phyloP scores from a whole-genome alignment of 2,797 vertebrate genomes.

The Siniperca undulata region DNA sequence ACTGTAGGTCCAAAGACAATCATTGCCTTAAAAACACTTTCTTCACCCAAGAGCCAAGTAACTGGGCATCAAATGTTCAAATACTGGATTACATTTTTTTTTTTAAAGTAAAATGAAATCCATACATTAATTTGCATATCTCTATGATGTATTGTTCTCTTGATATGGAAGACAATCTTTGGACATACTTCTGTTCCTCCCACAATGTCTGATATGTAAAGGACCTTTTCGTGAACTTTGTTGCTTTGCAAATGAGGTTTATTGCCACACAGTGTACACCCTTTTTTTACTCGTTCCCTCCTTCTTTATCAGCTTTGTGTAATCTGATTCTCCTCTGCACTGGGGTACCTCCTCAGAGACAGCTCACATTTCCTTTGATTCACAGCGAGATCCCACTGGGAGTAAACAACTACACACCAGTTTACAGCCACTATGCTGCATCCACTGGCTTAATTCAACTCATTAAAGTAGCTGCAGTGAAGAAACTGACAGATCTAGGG shows the following conservation, averaged over 20 bases:
- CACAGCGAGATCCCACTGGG: conserved; percentile 62
- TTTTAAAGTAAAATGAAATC: background rate
- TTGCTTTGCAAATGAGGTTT: conserved; percentile 38
- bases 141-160: conserved; percentile 23
- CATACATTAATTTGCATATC: background rate
- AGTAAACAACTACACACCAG: conserved; percentile 63
- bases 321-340: conserved; percentile 68
- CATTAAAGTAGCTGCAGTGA: conserved; percentile 58
- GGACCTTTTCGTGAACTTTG: conserved; percentile 48
- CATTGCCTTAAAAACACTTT: background rate
- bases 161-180: conserved; percentile 15
- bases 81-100: background rate
- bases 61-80: background rate
- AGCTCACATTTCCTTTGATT: conserved; percentile 79
- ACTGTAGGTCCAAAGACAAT: conserved; percentile 8
- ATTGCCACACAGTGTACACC: conserved; percentile 35
- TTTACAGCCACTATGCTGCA: conserved; percentile 47
- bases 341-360: conserved; percentile 73
- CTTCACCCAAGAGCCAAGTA: background rate
- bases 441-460: conserved; percentile 59
- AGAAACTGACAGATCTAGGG: conserved; percentile 55
- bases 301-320: conserved; percentile 68
- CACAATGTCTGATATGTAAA: conserved; percentile 11
- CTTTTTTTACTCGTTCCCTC: conserved; percentile 45
- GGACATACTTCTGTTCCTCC: conserved; percentile 2